Percentiles rank a stretch among this genome's conserved stretches.
These are phyloP conservation scores for Resseliella maxima DNA, from an alignment of 2,888 invertebrate species.

Conservation along the genomic window DNA sequence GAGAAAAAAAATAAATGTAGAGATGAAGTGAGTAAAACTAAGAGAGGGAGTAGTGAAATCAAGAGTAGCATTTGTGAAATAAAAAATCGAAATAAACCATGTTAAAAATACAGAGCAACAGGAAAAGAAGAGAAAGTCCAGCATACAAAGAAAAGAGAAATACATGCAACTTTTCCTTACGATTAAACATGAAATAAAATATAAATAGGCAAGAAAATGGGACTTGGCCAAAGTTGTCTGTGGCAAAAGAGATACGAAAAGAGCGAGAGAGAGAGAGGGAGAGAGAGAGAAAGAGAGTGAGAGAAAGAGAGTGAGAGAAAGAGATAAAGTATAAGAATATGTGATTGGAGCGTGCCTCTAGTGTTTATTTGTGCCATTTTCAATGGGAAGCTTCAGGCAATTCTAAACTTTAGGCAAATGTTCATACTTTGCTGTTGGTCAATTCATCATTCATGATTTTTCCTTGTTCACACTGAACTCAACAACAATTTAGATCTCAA, in stretches of 20 bases:
- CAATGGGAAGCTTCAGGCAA: background rate
- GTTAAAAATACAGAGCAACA: background rate
- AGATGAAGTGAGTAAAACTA: background rate
- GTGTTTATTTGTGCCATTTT: background rate
- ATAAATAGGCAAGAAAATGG: background rate
- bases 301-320: background rate
- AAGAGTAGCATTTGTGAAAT: background rate
- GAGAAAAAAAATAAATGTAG: background rate
- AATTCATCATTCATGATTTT: background rate
- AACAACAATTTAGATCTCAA: background rate
- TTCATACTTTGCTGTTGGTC: background rate
- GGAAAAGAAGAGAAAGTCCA: background rate
- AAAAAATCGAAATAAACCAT: constrained; percentile 3
- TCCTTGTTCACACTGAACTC: background rate
- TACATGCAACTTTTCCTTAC: constrained; percentile 31
- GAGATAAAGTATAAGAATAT: background rate
- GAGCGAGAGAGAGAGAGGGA: background rate
- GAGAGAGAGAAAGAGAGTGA: background rate
- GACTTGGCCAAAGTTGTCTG: background rate
- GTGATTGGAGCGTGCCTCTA: background rate
- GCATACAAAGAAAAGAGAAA: background rate
- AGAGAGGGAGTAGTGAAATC: too few relatives aligned
- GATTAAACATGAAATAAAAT: constrained; percentile 43
- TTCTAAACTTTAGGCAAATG: background rate
- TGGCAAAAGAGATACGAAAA: too few relatives aligned